phyloP scores from a whole-genome alignment of 2,113 vertebrate genomes.

The Pogona vitticeps region DNA sequence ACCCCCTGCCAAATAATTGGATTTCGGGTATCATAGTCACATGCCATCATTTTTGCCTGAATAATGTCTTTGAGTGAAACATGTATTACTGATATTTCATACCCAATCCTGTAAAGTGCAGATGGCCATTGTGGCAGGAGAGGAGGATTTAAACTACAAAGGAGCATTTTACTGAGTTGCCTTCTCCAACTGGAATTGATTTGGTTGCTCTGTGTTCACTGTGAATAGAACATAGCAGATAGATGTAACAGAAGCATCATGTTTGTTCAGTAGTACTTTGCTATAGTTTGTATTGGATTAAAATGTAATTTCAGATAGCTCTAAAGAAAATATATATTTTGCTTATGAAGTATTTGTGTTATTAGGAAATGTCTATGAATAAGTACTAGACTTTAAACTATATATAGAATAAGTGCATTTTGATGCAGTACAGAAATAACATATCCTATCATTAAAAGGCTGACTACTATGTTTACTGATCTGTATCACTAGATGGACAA shows the following conservation, averaged over 20 bases:
- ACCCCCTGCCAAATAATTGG: background rate
- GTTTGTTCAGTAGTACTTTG: background rate
- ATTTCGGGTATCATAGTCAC: too few species aligned
- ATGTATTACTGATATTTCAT: constrained; percentile 11
- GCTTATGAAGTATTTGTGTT: background rate
- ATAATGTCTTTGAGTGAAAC: background rate
- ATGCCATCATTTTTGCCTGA: background rate
- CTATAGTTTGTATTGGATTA: background rate
- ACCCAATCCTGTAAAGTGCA: background rate
- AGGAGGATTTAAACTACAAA: too few species aligned
- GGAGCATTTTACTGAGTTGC: background rate
- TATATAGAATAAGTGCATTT: background rate
- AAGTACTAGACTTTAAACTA: background rate
- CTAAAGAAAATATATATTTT: background rate
- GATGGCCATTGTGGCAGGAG: too few species aligned
- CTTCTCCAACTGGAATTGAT: background rate
- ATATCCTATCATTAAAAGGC: background rate
- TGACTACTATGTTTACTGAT: background rate
- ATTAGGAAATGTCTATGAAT: background rate
- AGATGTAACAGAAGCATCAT: background rate
- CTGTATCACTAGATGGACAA: background rate
- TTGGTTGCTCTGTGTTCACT: background rate
- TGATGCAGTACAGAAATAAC: background rate
- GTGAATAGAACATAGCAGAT: background rate
- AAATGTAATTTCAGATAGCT: background rate